Evolutionary conservation across 2,888 invertebrate genomes (phyloP).

Genomic region (Ischnus inquisitorius): DNA sequence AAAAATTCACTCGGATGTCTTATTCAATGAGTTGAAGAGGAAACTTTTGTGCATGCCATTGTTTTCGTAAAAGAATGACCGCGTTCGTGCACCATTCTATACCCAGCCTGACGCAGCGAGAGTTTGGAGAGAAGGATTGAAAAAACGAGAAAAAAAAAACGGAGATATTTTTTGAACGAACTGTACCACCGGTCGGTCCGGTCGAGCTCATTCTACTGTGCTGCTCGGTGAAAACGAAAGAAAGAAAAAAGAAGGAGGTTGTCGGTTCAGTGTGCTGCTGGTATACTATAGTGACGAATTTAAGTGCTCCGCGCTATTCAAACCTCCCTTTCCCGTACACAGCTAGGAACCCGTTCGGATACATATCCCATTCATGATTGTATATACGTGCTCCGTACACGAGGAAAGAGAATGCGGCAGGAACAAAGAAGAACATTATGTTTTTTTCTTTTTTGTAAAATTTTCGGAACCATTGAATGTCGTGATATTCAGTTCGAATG

Average conservation of each 20-base stretch:
- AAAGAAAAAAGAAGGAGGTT: constrained; percentile 37
- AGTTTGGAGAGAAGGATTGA: constrained; percentile 14
- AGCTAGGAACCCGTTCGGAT: constrained; percentile 39
- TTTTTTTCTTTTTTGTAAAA: constrained; percentile 24
- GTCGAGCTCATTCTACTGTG: constrained; percentile 65
- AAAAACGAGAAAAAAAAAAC: constrained; percentile 11
- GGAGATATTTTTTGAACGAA: constrained; percentile 66
- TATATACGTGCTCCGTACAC: constrained; percentile 36
- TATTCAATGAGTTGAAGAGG: not conserved
- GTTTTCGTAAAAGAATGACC: constrained; percentile 17
- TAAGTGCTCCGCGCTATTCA: constrained; percentile 65
- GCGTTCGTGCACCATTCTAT: constrained; percentile 1
- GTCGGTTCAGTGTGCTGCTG: constrained; percentile 56
- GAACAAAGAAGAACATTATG: constrained; percentile 25
- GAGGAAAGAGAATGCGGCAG: constrained; percentile 37
- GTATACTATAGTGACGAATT: constrained; percentile 66
- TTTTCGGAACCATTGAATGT: constrained; percentile 16
- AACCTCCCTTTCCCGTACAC: constrained; percentile 53
- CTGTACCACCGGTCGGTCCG: constrained; percentile 72
- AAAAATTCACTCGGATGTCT: constrained; percentile 1
- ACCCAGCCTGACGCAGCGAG: not conserved
- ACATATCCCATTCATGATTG: constrained; percentile 60
- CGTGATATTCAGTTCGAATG: constrained; percentile 12
- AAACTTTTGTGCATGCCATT: not conserved
- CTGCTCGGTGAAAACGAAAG: constrained; percentile 29